These are phyloP conservation scores for Hemistola chrysoprasaria DNA, from an alignment of 2,888 invertebrate genomes.

Conservation along the genomic window DNA sequence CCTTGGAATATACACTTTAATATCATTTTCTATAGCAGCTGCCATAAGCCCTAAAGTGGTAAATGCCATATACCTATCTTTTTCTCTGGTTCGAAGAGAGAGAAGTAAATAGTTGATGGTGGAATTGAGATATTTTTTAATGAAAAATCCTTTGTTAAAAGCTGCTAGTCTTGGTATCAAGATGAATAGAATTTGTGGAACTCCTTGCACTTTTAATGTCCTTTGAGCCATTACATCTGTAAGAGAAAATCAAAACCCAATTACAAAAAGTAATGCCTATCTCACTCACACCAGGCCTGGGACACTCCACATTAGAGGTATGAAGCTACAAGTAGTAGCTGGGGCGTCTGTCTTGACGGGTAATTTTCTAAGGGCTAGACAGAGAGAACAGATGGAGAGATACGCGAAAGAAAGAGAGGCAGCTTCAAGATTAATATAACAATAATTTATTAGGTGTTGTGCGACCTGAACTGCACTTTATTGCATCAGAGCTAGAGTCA, in stretches of 20 bases:
- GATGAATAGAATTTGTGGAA: conserved; percentile 93
- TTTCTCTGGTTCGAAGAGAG: conserved; percentile 90
- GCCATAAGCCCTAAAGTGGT: conserved; percentile 95
- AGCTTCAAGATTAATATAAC: too few relatives aligned
- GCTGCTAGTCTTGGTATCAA: conserved; percentile 96
- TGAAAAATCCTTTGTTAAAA: conserved; percentile 93
- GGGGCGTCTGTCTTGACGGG: too few relatives aligned
- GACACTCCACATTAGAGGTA: too few relatives aligned
- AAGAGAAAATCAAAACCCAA: conserved; percentile 33
- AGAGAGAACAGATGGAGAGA: too few relatives aligned
- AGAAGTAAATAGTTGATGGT: conserved; percentile 90
- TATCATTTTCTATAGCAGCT: conserved; percentile 92
- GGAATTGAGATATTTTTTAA: conserved; percentile 86
- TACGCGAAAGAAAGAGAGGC: too few relatives aligned
- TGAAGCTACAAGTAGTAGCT: too few relatives aligned
- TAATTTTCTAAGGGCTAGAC: too few relatives aligned
- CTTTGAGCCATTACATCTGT: conserved; percentile 90
- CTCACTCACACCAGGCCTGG: too few relatives aligned
- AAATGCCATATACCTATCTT: conserved; percentile 93
- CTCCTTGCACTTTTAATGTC: conserved; percentile 87
- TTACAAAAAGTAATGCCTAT: too few relatives aligned
- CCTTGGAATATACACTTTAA: conserved; percentile 89
- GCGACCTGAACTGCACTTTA: too few relatives aligned
- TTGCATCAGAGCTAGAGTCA: too few relatives aligned
- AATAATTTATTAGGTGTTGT: too few relatives aligned